phyloP scores from a whole-genome alignment of 2,888 invertebrate genomes.

The Melikaiella ostensackeni region DNA sequence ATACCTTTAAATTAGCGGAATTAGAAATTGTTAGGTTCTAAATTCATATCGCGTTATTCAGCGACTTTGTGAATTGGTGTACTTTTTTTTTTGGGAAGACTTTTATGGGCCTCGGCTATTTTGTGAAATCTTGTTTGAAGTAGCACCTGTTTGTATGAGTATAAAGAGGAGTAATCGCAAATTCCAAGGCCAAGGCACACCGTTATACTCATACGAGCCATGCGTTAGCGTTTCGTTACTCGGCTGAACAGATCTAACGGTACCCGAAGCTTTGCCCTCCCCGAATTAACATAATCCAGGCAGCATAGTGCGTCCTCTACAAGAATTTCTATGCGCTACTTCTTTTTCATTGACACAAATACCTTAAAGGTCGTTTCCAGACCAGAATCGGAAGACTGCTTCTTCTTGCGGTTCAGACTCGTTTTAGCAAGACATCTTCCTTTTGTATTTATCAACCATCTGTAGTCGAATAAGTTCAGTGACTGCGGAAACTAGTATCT shows the following conservation, averaged over 20 bases:
- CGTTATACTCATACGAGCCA: constrained; percentile 57
- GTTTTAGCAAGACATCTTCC: background rate
- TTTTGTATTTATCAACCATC: background rate
- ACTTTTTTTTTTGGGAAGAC: background rate
- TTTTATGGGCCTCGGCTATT: background rate
- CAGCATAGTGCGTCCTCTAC: constrained; percentile 54
- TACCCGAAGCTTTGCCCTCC: constrained; percentile 64
- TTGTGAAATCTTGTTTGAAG: constrained; percentile 1
- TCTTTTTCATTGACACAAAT: constrained; percentile 67
- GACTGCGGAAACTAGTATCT: background rate
- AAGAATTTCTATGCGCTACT: constrained; percentile 66
- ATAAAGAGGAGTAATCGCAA: constrained; percentile 40
- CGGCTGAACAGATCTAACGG: constrained; percentile 67
- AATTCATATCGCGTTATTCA: background rate
- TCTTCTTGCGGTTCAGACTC: constrained; percentile 4
- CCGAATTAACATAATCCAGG: constrained; percentile 73
- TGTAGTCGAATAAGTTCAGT: background rate
- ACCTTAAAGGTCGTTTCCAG: constrained; percentile 41
- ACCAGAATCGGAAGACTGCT: constrained; percentile 34
- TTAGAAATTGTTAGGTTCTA: background rate
- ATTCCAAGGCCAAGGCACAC: constrained; percentile 49
- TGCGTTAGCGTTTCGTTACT: constrained; percentile 50
- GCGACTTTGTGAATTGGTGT: background rate
- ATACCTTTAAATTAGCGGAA: background rate
- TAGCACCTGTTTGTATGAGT: background rate